phyloP scores from a whole-genome alignment of 2,888 invertebrate species.

The Heliconius aoede region DNA sequence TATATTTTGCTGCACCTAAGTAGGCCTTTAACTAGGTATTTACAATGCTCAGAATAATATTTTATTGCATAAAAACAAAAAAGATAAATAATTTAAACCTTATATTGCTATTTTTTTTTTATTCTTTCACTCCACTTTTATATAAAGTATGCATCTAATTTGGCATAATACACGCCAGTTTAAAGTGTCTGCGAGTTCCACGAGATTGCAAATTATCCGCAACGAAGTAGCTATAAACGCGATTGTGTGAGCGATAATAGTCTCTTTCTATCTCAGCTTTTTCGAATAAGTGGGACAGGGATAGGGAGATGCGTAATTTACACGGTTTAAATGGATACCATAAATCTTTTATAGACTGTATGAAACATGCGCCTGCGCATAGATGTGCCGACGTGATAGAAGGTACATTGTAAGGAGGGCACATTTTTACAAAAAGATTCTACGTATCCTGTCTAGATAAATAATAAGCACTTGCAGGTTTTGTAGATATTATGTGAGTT shows the following conservation, averaged over 20 bases:
- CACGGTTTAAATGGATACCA: constrained; percentile 66
- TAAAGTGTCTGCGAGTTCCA: constrained; percentile 18
- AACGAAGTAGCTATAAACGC: constrained; percentile 34
- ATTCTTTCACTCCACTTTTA: constrained; percentile 15
- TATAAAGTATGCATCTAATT: constrained; percentile 28
- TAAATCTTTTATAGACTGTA: constrained; percentile 72
- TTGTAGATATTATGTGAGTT: constrained; percentile 23
- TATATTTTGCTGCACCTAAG: too few relatives aligned
- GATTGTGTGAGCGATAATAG: constrained; percentile 36
- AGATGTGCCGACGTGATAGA: constrained; percentile 55
- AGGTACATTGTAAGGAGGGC: constrained; percentile 32
- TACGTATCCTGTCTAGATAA: constrained; percentile 36
- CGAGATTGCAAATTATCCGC: constrained; percentile 29
- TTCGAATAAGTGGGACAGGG: constrained; percentile 52
- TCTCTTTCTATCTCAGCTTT: constrained; percentile 33
- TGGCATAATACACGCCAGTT: constrained; percentile 24
- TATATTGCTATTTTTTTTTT: background rate
- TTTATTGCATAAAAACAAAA: background rate
- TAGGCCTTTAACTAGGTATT: too few relatives aligned
- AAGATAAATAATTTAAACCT: background rate
- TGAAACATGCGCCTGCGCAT: constrained; percentile 65
- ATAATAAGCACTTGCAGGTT: constrained; percentile 33
- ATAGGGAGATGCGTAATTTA: constrained; percentile 60
- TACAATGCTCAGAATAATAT: too few relatives aligned
- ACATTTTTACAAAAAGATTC: constrained; percentile 38